Evolutionary conservation across 2,113 vertebrate species (phyloP), one percentile per base, ranked within the genome.

Genomic region (Odontesthes bonariensis): DNA sequence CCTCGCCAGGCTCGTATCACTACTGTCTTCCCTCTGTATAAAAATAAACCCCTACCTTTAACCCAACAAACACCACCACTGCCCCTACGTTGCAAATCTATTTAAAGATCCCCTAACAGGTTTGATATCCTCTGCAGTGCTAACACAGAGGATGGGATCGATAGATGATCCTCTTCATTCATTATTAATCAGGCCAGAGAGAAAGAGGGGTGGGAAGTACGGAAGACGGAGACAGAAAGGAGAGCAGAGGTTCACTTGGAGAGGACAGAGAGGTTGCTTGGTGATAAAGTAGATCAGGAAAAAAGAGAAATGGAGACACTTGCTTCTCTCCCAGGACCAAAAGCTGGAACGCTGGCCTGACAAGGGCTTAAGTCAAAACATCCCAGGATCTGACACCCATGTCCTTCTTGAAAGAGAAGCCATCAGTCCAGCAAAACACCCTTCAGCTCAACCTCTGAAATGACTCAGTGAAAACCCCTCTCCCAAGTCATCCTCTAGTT

Each of bases 121-220:
- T 92, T 90, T 89, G 89, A 90, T 91, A 91, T 91, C 88, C 87
- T 88, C 80, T 88, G 83, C 90, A 91, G 88, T 54, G 86, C 91
- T 90, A 88, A 91, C 89, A 86, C 88, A 89, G 86, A 90, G 81
- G 82, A 87, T 73, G 75, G 78, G 85, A 91, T 93, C 92, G 91
- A 93, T 92, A 91, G 89, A 91, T 91, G 92, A 94, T 92, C 91
- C 69, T 70, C 89, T 87, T 91, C 89, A 91, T 93, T 92, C 87
- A 94, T 93, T 93, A 92, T 93, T 93, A 91, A 94, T 92, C 89
- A 84, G 81, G 75, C 79, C 85, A 77, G 81, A 85, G 78, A 86
- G 87, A 81, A 84, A 79, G 83, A 73, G 44, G 75, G 83, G 52
- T 76, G 85, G 86, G 73, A 88, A 83, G 86, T 67, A 83, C 35